phyloP scores from a whole-genome alignment of 1,140 invertebrate species.

The Polypedilum pembai region DNA sequence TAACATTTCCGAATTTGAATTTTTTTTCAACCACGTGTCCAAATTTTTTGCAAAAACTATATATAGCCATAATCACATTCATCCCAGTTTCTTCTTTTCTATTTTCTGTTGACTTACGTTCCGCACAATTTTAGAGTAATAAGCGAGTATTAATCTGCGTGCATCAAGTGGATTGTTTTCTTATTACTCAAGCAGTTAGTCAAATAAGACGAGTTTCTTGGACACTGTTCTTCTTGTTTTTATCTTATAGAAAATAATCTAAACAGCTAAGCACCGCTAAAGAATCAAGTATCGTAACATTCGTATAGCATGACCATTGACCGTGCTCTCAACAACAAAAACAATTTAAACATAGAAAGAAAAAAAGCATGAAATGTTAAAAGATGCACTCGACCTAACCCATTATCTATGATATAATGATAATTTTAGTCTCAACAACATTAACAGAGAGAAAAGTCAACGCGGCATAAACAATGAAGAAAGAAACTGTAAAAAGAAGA shows the following conservation, averaged over 20 bases:
- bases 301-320: slow-evolving; percentile 21
- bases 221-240: slow-evolving; percentile 4
- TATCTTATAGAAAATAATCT: not conserved
- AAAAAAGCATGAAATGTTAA: slow-evolving; percentile 10
- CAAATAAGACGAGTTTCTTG: not conserved
- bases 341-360: slow-evolving; percentile 14
- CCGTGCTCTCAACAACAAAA: not conserved
- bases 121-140: slow-evolving; percentile 11
- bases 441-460: not conserved
- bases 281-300: slow-evolving; percentile 18
- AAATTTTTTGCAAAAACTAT: too few relatives aligned
- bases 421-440: not conserved
- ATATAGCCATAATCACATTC: too few relatives aligned
- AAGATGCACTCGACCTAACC: slow-evolving; percentile 26
- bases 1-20: too few relatives aligned
- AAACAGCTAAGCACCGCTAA: slow-evolving; percentile 1
- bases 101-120: not conserved
- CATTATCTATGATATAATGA: slow-evolving; percentile 28
- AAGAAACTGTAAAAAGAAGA: slow-evolving; percentile 20
- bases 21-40: too few relatives aligned
- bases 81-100: too few relatives aligned
- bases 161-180: not conserved
- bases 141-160: not conserved
- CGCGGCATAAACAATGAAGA: slow-evolving; percentile 21
- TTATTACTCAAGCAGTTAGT: not conserved